Percentiles rank a stretch among this genome's conserved stretches.
These are phyloP conservation scores for Phataginus tricuspis DNA, from an alignment of 2,797 vertebrate species.

Conservation along the genomic window DNA sequence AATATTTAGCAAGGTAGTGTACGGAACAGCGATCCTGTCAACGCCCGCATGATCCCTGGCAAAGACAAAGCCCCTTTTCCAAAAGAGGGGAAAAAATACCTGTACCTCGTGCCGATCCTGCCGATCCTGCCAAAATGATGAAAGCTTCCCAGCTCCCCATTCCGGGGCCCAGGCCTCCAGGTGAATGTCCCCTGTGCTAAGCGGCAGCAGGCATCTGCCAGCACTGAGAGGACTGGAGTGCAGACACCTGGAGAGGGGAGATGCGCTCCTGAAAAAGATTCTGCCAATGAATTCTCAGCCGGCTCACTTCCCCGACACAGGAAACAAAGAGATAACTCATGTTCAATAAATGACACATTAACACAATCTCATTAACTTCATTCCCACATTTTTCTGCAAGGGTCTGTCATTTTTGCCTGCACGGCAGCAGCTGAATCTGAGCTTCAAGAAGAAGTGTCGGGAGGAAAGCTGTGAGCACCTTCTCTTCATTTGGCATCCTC, in stretches of 20 bases:
- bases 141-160: neutral
- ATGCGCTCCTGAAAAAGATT: conserved; percentile 27
- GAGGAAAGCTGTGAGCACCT: conserved; percentile 31
- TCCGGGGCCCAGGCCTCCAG: neutral
- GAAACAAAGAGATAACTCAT: conserved; percentile 68
- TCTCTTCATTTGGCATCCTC: conserved; percentile 65
- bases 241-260: neutral
- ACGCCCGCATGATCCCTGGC: neutral
- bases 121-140: neutral
- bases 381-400: conserved; percentile 53
- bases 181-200: neutral
- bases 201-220: neutral
- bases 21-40: neutral
- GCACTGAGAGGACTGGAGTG: neutral
- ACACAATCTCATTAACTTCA: conserved; percentile 74
- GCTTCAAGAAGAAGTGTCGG: neutral
- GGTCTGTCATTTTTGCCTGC: conserved; percentile 81
- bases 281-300: conserved; percentile 12
- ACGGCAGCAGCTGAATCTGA: conserved; percentile 84
- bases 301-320: conserved; percentile 54
- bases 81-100: conserved; percentile 41
- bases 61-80: conserved; percentile 71
- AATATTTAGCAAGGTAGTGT: conserved; percentile 56
- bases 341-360: conserved; percentile 59
- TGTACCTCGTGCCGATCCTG: neutral